Evolutionary conservation across 2,113 vertebrate species (phyloP).

Genomic region (Astatotilapia flaviijosephi): DNA sequence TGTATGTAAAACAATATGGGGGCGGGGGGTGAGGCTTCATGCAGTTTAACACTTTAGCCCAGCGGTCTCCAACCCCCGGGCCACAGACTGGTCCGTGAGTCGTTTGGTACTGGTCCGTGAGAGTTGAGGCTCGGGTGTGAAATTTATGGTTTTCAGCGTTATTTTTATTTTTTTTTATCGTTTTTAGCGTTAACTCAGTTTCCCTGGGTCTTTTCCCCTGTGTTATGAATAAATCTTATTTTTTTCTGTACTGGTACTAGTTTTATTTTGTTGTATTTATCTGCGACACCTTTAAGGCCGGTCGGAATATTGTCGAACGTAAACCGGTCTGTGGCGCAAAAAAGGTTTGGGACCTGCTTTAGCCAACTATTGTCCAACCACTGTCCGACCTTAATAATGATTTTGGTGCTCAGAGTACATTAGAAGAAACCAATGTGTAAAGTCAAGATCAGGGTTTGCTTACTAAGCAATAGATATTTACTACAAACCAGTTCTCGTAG

Average conservation of each 20-base stretch:
- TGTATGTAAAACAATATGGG: not conserved
- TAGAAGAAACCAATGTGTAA: not conserved
- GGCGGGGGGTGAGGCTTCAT: not conserved
- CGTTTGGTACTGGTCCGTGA: fast-evolving
- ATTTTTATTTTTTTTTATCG: not conserved
- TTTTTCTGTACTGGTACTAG: not conserved
- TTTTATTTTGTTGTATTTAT: not conserved
- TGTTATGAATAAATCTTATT: not conserved
- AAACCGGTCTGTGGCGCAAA: fast-evolving
- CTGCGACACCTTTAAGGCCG: fast-evolving
- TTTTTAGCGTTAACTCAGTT: not conserved
- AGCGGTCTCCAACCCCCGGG: not conserved
- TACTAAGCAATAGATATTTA: not conserved
- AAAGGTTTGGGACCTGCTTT: not conserved
- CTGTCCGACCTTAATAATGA: not conserved
- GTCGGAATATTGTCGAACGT: not conserved
- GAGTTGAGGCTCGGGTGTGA: not conserved
- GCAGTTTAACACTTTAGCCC: not conserved
- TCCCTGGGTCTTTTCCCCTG: fast-evolving
- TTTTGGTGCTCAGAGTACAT: not conserved
- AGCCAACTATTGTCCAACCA: not conserved
- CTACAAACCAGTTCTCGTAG: not conserved
- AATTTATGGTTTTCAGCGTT: fast-evolving
- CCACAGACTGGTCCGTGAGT: not conserved
- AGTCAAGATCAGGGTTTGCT: not conserved